phyloP scores from a whole-genome alignment of 2,888 invertebrate genomes.

The Caenorhabditis sinica region DNA sequence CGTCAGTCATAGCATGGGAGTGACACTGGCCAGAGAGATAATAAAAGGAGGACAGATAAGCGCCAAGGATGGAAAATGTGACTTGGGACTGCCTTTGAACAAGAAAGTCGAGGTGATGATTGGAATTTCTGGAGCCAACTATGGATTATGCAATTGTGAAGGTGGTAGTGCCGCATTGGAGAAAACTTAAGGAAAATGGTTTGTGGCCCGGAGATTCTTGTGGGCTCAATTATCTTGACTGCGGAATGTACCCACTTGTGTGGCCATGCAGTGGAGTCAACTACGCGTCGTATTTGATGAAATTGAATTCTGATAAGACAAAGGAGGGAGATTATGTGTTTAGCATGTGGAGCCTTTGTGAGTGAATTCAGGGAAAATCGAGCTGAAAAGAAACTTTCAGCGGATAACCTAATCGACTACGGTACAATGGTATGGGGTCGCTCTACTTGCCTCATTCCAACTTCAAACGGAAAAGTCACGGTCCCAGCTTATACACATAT shows the following conservation, averaged over 20 bases:
- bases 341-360: slow-evolving; percentile 72
- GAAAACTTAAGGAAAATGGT: slow-evolving; percentile 74
- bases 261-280: slow-evolving; percentile 65
- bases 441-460: slow-evolving; percentile 76
- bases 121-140: slow-evolving; percentile 80
- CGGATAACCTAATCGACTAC: slow-evolving; percentile 76
- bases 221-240: slow-evolving; percentile 70
- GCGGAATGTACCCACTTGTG: slow-evolving; percentile 65
- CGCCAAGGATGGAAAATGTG: slow-evolving; percentile 63
- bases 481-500: slow-evolving; percentile 73
- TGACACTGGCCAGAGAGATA: slow-evolving; percentile 72
- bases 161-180: slow-evolving; percentile 65
- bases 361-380: slow-evolving; percentile 17
- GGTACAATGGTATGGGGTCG: slow-evolving; percentile 75
- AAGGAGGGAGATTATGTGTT: slow-evolving; percentile 71
- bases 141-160: slow-evolving; percentile 79
- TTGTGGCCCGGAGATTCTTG: slow-evolving; percentile 77
- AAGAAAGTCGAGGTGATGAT: slow-evolving; percentile 76
- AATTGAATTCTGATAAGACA: slow-evolving; percentile 66
- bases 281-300: slow-evolving; percentile 68
- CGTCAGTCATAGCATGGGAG: slow-evolving; percentile 79
- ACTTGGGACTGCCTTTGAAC: slow-evolving; percentile 72
- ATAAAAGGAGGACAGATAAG: slow-evolving; percentile 68
- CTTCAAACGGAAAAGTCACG: slow-evolving; percentile 61
- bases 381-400: slow-evolving; percentile 35